phyloP scores from a whole-genome alignment of 1,140 invertebrate species.

The Pseudomyrmex dendroicus region DNA sequence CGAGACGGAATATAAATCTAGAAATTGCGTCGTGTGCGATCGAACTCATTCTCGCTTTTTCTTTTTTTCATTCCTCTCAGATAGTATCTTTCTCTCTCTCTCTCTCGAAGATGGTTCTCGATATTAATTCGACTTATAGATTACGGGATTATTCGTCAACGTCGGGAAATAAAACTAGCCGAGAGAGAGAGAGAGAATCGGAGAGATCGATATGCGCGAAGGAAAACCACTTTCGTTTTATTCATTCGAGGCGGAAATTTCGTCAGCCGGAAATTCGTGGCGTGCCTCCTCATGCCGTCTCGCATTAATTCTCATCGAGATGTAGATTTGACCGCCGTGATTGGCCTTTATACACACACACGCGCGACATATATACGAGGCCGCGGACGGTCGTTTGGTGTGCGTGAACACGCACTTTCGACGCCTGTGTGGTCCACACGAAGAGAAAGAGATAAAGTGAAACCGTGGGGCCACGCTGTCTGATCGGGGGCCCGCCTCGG shows the following conservation, averaged over 20 bases:
- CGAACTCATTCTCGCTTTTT: no score
- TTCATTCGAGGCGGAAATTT: conserved; percentile 40
- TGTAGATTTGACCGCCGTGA: conserved; percentile 25
- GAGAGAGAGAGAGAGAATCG: not conserved
- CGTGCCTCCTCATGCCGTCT: conserved; percentile 30
- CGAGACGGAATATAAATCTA: conserved; percentile 14
- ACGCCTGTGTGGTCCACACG: conserved; percentile 63
- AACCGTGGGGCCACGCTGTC: conserved; percentile 79
- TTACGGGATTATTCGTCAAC: conserved; percentile 37
- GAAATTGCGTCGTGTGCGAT: conserved; percentile 4
- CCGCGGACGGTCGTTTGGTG: not conserved
- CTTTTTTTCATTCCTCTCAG: not conserved
- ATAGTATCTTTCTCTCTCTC: not conserved
- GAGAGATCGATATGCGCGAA: conserved; percentile 28
- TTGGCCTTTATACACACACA: not conserved
- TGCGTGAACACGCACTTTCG: conserved; percentile 54
- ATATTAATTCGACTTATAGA: conserved; percentile 17
- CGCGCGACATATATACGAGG: not conserved
- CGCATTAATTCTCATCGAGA: conserved; percentile 54
- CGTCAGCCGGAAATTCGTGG: conserved; percentile 56
- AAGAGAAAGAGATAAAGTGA: conserved; percentile 71
- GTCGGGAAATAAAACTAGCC: not conserved
- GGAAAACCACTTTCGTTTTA: conserved; percentile 67
- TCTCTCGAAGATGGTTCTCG: not conserved
- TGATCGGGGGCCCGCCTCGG: conserved; percentile 72